A percentile compares a stretch with the other conserved stretches of the same genome.
Conservation (phyloP, 2,113 vertebrate species). For the Paradoxurus hermaphroditus region DNA sequence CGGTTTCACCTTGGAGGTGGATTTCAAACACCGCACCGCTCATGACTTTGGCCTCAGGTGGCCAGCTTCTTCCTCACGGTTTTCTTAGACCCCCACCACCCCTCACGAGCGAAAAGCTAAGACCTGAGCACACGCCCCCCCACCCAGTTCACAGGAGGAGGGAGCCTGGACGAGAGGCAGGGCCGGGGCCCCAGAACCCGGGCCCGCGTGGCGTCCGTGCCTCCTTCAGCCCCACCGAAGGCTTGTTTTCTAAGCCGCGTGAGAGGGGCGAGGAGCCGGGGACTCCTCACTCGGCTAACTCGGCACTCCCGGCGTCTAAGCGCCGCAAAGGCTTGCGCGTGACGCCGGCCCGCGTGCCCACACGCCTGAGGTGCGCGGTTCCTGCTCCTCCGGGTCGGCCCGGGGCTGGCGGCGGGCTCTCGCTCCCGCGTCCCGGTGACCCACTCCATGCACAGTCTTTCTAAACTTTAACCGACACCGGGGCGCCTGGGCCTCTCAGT, state of each 20-base stretch:
- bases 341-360: background rate
- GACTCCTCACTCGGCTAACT: accelerated
- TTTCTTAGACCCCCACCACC: background rate
- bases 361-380: background rate
- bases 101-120: background rate
- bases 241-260: background rate
- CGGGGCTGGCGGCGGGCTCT: background rate
- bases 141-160: background rate
- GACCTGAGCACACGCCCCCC: background rate
- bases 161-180: background rate
- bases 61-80: background rate
- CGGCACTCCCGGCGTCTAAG: too few relatives aligned
- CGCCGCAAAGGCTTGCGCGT: accelerated
- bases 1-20: background rate
- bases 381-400: background rate
- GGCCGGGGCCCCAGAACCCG: accelerated
- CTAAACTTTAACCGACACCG: background rate
- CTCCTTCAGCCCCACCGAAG: accelerated
- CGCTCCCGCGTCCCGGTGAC: accelerated
- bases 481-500: too few relatives aligned
- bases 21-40: background rate
- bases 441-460: accelerated
- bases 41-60: background rate
- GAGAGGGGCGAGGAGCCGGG: background rate
- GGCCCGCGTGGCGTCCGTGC: accelerated